These are phyloP conservation scores for Drosophila ficusphila DNA, from an alignment of 1,140 invertebrate species.

Conservation along the genomic window DNA sequence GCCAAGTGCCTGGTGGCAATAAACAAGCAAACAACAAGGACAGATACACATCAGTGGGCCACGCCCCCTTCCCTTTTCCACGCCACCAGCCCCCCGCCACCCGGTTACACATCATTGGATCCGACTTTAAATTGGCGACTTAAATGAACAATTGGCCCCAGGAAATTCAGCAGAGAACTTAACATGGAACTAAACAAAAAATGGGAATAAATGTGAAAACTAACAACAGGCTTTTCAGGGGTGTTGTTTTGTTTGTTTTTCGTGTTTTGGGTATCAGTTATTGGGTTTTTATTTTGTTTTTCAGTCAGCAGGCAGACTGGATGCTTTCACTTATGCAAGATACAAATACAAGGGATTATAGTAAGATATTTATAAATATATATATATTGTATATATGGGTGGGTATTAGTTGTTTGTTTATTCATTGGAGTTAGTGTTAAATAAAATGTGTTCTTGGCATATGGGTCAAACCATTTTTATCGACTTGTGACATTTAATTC, in stretches of 20 bases:
- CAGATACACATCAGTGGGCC: slow-evolving; percentile 42
- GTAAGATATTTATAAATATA: slow-evolving; percentile 37
- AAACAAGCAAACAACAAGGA: slow-evolving; percentile 62
- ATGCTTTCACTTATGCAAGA: slow-evolving; percentile 51
- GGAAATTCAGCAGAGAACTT: slow-evolving; percentile 16
- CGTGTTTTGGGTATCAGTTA: slow-evolving; percentile 11
- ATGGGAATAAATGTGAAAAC: slow-evolving; percentile 32
- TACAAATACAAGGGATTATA: slow-evolving; percentile 46
- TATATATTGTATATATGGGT: slow-evolving; percentile 5
- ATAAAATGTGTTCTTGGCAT: slow-evolving; percentile 1
- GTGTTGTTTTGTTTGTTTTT: slow-evolving; percentile 17
- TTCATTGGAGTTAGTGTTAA: slow-evolving; percentile 1
- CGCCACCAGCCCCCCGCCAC: neutral
- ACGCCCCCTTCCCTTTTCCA: neutral
- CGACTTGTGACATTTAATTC: slow-evolving; percentile 15
- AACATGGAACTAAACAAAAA: slow-evolving; percentile 19
- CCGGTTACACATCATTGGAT: slow-evolving; percentile 49
- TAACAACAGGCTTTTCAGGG: slow-evolving; percentile 39
- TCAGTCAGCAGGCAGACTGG: slow-evolving; percentile 42
- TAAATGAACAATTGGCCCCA: slow-evolving; percentile 40
- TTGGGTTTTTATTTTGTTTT: slow-evolving; percentile 4
- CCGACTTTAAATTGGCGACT: slow-evolving; percentile 58
- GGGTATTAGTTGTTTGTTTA: slow-evolving; percentile 3
- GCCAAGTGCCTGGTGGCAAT: slow-evolving; percentile 50
- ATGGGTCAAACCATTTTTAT: slow-evolving; percentile 10